Evolutionary conservation across 1,140 invertebrate species (phyloP), one percentile per base, ranked within the genome.

Genomic region (Pseudobourletiella spinata): DNA sequence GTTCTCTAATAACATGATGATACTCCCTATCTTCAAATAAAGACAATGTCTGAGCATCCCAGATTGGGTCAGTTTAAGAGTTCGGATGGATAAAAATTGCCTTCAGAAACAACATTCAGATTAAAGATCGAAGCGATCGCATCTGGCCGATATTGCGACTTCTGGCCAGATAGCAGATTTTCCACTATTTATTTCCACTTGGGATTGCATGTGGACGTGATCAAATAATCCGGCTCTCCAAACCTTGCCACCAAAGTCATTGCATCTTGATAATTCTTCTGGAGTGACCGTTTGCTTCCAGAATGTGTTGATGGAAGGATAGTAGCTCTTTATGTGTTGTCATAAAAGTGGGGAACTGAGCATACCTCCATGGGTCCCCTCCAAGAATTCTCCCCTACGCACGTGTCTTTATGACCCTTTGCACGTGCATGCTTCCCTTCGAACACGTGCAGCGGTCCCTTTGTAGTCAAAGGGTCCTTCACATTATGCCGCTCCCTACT

Each of bases 171-270:
- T 24, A 22, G 14, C 42, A 61, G 32, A 32, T 71, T 67, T 32
- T 70, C 35, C 28, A n/a, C 50, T 25, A 79, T 77, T 67, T 79
- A 76, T 3, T 26, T n/a, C 76, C 77, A 78, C 22, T 65, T 68
- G 11, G 73, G 72, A 67, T 79, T 79, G 54, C 70, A 76, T 18
- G 78, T 78, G 48, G 79, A 72, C 29, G 77, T 79, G 8, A 79
- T 70, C 57, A 80, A 79, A 0, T 78, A 60, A 59, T 73, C 71
- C 16, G 77, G 76, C 50, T 70, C 69, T n/a, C 77, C 78, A 67
- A 66, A 75, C 44, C 69, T 68, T n/a, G 65, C 32, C 2, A 74
- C 73, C 48, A 73, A 72, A 1, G 72, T 64, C 74, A 79, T 76
- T 3, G 73, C 72, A 70, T 79, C 77, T 67, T 77, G 74, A 52